Percentiles rank a stretch among this genome's conserved stretches.
Conservation (phyloP, 2,113 vertebrate species). For the Ophiodon elongatus region DNA sequence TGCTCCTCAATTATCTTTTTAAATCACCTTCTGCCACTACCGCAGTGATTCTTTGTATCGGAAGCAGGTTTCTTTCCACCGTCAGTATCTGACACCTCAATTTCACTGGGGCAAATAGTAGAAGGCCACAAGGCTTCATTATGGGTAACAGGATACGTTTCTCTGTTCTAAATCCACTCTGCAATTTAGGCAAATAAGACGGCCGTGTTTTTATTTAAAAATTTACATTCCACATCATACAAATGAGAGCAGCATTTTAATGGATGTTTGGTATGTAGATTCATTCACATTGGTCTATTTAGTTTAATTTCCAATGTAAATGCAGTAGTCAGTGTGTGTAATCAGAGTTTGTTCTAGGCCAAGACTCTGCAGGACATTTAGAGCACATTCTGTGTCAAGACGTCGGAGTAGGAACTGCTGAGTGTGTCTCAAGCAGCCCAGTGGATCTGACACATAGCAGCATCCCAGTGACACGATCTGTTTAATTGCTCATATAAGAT, state of each 20-base stretch:
- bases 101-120: slow-evolving; percentile 18
- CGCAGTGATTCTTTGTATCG: slow-evolving; percentile 35
- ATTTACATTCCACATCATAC: neutral
- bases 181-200: slow-evolving; percentile 9
- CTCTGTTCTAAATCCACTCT: neutral
- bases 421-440: slow-evolving; percentile 14
- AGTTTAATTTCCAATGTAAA: slow-evolving; percentile 2
- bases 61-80: slow-evolving; percentile 29
- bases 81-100: neutral
- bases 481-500: slow-evolving; percentile 9
- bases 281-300: neutral
- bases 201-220: neutral
- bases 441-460: slow-evolving; percentile 4
- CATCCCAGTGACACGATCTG: neutral
- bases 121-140: neutral
- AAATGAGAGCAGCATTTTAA: neutral
- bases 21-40: slow-evolving; percentile 40
- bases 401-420: slow-evolving; percentile 12
- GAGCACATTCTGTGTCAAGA: slow-evolving; percentile 9
- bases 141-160: neutral
- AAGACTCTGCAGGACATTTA: slow-evolving; percentile 2
- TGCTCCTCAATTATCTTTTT: slow-evolving; percentile 23
- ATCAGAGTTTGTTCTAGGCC: neutral
- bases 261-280: slow-evolving; percentile 16
- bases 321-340: neutral